phyloP scores from a whole-genome alignment of 2,888 invertebrate species.

The Heteromurus nitidus region DNA sequence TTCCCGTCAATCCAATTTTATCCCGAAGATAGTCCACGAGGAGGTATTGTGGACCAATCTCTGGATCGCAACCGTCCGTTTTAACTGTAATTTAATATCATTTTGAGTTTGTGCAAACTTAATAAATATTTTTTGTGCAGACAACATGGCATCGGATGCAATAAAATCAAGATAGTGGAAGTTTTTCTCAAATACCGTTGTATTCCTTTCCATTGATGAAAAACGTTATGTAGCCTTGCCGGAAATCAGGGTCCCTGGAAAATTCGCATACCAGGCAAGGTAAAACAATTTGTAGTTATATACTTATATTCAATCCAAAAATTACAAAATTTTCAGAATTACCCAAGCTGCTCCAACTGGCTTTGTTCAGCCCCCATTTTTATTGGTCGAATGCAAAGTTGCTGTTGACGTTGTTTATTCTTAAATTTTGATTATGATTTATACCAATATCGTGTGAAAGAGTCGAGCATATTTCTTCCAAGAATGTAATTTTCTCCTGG shows the following conservation, averaged over 20 bases:
- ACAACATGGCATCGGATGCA: neutral
- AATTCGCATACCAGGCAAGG: neutral
- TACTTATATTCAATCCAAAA: neutral
- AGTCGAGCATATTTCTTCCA: no score
- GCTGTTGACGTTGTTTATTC: neutral
- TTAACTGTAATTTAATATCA: conserved; percentile 18
- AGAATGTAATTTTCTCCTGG: no score
- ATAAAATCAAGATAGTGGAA: neutral
- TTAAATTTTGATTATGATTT: neutral
- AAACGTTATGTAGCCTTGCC: conserved; percentile 53
- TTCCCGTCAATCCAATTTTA: conserved; percentile 80
- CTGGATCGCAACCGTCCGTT: conserved; percentile 34
- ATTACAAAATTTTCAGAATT: neutral
- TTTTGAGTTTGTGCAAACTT: neutral
- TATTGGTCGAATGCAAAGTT: neutral
- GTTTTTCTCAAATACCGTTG: no score
- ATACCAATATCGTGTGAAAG: no score
- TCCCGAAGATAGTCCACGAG: conserved; percentile 81
- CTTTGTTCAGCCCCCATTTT: conserved; percentile 38
- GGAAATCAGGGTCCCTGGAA: conserved; percentile 8
- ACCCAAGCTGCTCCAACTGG: conserved; percentile 12
- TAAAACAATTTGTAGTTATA: neutral
- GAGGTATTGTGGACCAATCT: conserved; percentile 46
- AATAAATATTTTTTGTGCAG: neutral
- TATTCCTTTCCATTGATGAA: conserved; percentile 68